Base-by-base conservation (phyloP, 2,888 invertebrate species). In the Polia nebulosa region DNA sequence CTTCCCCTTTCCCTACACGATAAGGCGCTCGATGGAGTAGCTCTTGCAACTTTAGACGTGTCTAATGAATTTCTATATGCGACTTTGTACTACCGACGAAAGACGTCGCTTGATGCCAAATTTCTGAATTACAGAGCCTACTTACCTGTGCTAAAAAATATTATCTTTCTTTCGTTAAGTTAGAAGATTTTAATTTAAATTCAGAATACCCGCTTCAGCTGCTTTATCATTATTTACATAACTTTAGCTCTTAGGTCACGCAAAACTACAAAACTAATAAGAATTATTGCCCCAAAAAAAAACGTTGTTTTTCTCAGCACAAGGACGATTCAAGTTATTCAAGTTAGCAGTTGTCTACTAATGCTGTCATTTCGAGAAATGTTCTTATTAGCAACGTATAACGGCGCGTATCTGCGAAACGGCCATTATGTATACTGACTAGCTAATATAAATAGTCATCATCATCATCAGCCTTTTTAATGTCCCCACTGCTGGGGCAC, bases 291-390 rank as follows among this genome's bases (percentile, higher is more conserved):
- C 29, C 11, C 32, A 69, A 49, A 62, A 61, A 63, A 60, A 52
- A 56, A 55, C 32, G 49, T 68, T 66, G 60, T 72, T 66, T 72
- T 66, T 60, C 36, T 44, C 9, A 39, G 15, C 51, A 56, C 27
- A 59, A 51, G 47, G 51, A 41, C 45, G 15, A 29, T 57, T 63
- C 27, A n/a, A 36, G n/a, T 20, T 49, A 56, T 47, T 44, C 51
- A 20, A 53, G 44, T 52, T 15, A 27, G 58, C 44, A n/a, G 9
- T 56, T 49, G 47, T 60, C 34, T 64, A 59, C 27, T 63, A 62
- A 60, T 57, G 63, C 22, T 34, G 63, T 76, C 52, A 63, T 76
- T 70, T 60, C 9, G 27, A 29, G 13, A 56, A 41, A 63, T 36
- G 25, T 51, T 20, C 53, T 25, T 49, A 68, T 49, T 36, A 29